phyloP scores from a whole-genome alignment of 2,113 vertebrate species.

The Ochotona curzoniae region DNA sequence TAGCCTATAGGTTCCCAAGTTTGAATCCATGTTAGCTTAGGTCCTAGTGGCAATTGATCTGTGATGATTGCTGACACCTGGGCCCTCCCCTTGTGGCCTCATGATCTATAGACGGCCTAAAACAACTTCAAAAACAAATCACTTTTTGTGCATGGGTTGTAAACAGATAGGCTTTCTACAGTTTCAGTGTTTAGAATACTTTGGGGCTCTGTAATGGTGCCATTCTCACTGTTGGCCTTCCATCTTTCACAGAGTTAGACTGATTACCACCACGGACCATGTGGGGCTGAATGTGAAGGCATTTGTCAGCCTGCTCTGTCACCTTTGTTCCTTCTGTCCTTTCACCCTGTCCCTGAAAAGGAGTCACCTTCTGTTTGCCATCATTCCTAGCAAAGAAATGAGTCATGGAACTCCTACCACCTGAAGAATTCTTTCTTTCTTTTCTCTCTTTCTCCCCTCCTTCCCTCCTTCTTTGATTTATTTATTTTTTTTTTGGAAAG shows the following conservation, averaged over 20 bases:
- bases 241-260: not conserved
- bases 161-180: not conserved
- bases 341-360: not conserved
- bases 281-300: not conserved
- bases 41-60: not conserved
- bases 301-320: not conserved
- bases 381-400: too few relatives aligned
- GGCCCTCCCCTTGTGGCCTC: not conserved
- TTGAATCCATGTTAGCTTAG: not conserved
- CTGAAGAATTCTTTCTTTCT: too few relatives aligned
- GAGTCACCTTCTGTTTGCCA: not conserved
- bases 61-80: not conserved
- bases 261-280: not conserved
- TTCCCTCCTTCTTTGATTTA: too few relatives aligned
- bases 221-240: not conserved
- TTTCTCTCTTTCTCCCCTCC: too few relatives aligned
- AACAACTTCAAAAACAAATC: not conserved
- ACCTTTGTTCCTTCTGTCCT: not conserved
- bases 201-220: not conserved
- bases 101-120: not conserved
- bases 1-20: not conserved
- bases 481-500: too few relatives aligned
- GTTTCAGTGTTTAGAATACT: not conserved
- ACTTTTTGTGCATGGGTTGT: not conserved
- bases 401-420: too few relatives aligned